phyloP scores from a whole-genome alignment of 2,888 invertebrate genomes.

The Teleogryllus oceanicus region DNA sequence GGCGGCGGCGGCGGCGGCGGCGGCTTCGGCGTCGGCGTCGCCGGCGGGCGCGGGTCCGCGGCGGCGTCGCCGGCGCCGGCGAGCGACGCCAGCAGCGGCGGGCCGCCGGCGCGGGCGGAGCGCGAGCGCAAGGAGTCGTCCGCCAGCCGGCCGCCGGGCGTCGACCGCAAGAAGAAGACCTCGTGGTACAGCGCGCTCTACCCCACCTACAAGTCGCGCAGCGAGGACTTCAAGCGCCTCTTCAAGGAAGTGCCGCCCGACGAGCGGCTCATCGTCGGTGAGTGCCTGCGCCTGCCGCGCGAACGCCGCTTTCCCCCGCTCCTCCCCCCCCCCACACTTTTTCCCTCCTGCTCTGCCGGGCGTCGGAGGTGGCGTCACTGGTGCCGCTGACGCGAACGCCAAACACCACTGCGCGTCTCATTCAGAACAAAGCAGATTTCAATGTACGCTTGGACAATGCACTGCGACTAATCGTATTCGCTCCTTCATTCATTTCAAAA shows the following conservation, averaged over 20 bases:
- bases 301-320: too few species aligned
- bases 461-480: too few species aligned
- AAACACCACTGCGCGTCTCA: too few species aligned
- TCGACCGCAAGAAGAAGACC: slow-evolving; percentile 61
- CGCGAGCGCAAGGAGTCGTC: slow-evolving; percentile 46
- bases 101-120: neutral
- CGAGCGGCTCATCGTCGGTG: slow-evolving; percentile 89
- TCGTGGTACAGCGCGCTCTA: slow-evolving; percentile 83
- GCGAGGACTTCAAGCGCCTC: slow-evolving; percentile 86
- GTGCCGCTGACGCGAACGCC: too few species aligned
- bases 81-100: neutral
- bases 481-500: too few species aligned
- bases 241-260: slow-evolving; percentile 89
- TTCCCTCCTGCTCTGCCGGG: too few species aligned
- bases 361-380: too few species aligned
- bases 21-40: neutral
- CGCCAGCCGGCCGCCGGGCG: slow-evolving; percentile 49
- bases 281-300: slow-evolving; percentile 44
- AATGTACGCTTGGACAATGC: too few species aligned
- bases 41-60: slow-evolving; percentile 9
- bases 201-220: slow-evolving; percentile 90
- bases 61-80: neutral
- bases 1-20: neutral
- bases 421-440: too few species aligned
- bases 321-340: too few species aligned